A percentile compares a stretch with the other conserved stretches of the same genome.
These are phyloP conservation scores for Ooceraea biroi DNA, from an alignment of 1,140 invertebrate genomes.

Conservation along the genomic window DNA sequence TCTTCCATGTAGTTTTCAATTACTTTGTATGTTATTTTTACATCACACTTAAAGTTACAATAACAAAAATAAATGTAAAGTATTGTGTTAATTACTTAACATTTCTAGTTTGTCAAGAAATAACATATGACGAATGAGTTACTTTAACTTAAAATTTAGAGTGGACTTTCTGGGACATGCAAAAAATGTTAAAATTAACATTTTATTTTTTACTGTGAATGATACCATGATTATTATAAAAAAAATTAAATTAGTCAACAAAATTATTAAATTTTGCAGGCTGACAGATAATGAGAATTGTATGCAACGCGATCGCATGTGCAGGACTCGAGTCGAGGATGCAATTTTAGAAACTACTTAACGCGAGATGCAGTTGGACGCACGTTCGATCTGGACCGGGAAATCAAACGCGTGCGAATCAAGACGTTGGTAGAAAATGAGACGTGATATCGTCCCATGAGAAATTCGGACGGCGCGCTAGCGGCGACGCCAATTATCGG, in stretches of 20 bases:
- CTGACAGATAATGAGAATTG: background rate
- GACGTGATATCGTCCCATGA: slow-evolving; percentile 44
- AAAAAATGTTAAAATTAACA: slow-evolving; percentile 5
- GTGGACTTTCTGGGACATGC: background rate
- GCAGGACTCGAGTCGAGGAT: background rate
- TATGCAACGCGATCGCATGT: background rate
- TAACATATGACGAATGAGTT: too few species aligned
- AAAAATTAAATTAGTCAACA: background rate
- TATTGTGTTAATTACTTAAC: too few species aligned
- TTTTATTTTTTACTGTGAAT: too few species aligned
- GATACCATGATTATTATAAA: background rate
- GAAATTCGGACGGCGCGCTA: slow-evolving; percentile 54
- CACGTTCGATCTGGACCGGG: slow-evolving; percentile 6
- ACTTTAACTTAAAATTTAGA: too few species aligned
- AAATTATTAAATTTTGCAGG: background rate
- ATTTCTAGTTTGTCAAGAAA: too few species aligned
- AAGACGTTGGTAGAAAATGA: background rate
- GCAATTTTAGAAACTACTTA: background rate
- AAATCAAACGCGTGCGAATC: slow-evolving; percentile 10
- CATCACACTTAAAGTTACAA: too few species aligned
- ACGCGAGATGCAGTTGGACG: background rate
- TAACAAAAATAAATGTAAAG: too few species aligned
- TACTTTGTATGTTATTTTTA: too few species aligned
- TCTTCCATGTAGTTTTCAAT: too few species aligned
- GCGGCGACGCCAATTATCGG: slow-evolving; percentile 58